Evolutionary conservation across 92 coral and sea anemone species (phyloP).

Genomic region (Phenganax stokvisi): DNA sequence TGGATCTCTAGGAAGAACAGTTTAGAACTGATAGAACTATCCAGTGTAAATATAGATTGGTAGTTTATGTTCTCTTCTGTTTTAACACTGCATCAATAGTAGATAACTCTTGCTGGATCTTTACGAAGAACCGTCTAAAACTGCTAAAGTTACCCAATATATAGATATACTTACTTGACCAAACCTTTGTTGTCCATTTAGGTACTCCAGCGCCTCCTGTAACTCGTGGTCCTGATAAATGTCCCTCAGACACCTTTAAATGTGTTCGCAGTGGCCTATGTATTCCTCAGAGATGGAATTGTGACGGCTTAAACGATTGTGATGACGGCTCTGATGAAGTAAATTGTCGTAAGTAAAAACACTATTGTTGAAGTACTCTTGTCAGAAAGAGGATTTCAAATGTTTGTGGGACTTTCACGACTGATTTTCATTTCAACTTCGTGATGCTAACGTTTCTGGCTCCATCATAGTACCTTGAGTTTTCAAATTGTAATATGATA

Average conservation of each 20-base stretch:
- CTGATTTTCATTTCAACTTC: no score
- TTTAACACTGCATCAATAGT: no score
- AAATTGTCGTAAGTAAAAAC: constrained; percentile 54
- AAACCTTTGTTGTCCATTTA: not conserved
- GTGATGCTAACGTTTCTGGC: no score
- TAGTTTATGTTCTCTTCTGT: no score
- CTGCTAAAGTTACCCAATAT: not conserved
- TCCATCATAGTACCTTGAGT: no score
- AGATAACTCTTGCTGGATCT: no score
- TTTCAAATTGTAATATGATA: no score
- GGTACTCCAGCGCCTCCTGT: constrained; percentile 35
- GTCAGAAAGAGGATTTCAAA: not conserved
- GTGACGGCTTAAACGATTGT: constrained; percentile 81
- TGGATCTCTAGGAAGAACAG: no score
- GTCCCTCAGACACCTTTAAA: constrained; percentile 60
- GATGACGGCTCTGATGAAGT: constrained; percentile 86
- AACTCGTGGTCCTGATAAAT: constrained; percentile 45
- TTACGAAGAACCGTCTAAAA: no score
- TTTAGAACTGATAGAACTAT: no score
- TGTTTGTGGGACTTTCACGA: no score
- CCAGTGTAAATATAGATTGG: no score
- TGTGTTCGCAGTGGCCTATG: constrained; percentile 80
- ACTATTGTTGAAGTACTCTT: not conserved
- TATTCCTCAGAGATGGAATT: constrained; percentile 70
- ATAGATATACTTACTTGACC: not conserved